Evolutionary conservation across 2,797 vertebrate genomes (phyloP).

Genomic region (Potorous gilbertii): DNA sequence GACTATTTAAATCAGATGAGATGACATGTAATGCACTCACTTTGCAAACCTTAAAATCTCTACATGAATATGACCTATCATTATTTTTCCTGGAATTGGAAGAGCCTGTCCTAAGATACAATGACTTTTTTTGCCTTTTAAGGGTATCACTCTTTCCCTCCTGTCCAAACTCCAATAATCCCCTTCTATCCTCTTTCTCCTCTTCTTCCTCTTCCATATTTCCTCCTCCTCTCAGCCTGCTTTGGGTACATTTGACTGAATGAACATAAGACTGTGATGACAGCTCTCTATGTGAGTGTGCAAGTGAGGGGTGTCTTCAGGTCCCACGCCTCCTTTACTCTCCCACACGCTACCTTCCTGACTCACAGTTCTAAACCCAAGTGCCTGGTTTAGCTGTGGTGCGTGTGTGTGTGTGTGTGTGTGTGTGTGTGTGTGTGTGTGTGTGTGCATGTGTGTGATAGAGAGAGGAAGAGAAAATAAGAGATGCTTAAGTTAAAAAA

Average conservation of each 20-base stretch:
- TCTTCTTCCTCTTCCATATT: not conserved
- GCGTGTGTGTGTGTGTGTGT: not conserved
- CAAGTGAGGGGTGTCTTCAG: not conserved
- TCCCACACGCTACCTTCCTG: not conserved
- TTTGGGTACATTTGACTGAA: not conserved
- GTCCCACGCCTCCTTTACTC: not conserved
- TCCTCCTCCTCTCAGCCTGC: not conserved
- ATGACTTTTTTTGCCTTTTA: not conserved
- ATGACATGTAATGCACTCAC: not conserved
- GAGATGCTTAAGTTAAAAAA: not conserved
- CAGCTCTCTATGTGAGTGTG: not conserved
- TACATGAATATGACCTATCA: not conserved
- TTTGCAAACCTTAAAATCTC: not conserved
- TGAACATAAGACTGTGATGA: not conserved
- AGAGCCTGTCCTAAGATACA: not conserved
- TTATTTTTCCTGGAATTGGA: not conserved
- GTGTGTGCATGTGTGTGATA: no score
- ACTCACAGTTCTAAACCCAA: not conserved
- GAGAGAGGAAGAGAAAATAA: not conserved
- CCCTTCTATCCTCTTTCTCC: not conserved
- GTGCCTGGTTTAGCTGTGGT: not conserved
- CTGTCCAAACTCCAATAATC: not conserved
- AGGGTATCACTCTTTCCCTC: not conserved
- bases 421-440: not conserved
- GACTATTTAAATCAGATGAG: not conserved